Evolutionary conservation across 2,888 invertebrate species (phyloP), one percentile per base, ranked within the genome.

Genomic region (Ashinkailepas kermadecensis): DNA sequence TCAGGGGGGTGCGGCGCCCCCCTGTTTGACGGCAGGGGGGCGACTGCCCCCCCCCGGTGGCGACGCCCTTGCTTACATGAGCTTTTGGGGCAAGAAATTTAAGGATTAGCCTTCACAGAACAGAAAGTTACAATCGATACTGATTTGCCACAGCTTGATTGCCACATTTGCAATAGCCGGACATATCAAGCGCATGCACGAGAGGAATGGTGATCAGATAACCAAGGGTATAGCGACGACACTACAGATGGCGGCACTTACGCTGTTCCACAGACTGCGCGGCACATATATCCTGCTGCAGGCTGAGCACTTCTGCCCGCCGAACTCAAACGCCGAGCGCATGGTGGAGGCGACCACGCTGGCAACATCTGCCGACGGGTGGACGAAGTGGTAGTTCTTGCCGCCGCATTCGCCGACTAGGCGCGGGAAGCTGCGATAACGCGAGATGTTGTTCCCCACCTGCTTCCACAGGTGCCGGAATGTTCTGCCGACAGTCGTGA

Each of bases 291-390:
- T 92, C 86, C 99, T 91, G n/a, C 97, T 96, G 87, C 97, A 97
- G 0, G 99, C 99, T 3, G 98, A 99, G 88, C 99, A 99, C 88
- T 99, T 99, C 87, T 99, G 99, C 1, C 99, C 99, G 86, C 93
- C 93, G 88, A 92, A 99, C 89, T 99, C 99, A 88, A 97, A 99
- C 2, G 98, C 93, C 78, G 97, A 94, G 83, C 95, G 91, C 84
- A 98, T 93, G 0, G 97, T 96, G 58, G 92, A 91, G 58, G 92
- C 91, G 0, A 96, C 92, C 7, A 97, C 97, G 13, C 93, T 91
- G 54, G 92, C 90, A 0, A 93, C 89, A 88, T 99, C 94, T 18
- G 98, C 99, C 18, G 95, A 91, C 0, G 94, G 92, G 88, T 99
- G 99, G 58, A 99, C 90, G 86, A 99, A 97, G 88, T 99, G 99